Conservation (phyloP, 2,888 invertebrate genomes). For the Lacanobia oleracea region DNA sequence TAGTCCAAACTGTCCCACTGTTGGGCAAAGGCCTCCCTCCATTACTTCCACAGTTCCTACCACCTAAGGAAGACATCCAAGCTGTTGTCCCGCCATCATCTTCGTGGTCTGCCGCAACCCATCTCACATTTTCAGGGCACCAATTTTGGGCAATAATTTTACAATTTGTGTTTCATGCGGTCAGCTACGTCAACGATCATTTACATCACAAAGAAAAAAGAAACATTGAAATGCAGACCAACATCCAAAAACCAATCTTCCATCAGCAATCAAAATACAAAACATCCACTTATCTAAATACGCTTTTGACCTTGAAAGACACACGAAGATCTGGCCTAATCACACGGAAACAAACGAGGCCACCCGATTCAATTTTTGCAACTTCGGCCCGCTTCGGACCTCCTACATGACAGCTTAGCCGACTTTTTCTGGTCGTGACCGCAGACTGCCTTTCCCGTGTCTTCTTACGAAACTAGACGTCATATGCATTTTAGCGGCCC, state of each 20-base stretch:
- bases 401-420: conserved; percentile 53
- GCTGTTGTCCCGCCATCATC: too few relatives aligned
- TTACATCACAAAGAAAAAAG: not conserved
- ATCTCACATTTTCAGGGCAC: too few relatives aligned
- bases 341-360: conserved; percentile 52
- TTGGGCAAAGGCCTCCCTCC: too few relatives aligned
- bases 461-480: conserved; percentile 67
- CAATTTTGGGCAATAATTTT: too few relatives aligned
- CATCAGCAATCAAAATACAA: conserved; percentile 36
- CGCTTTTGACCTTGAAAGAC: conserved; percentile 54
- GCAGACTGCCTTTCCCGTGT: conserved; percentile 66
- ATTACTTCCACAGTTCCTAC: too few relatives aligned
- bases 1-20: too few relatives aligned
- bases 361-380: conserved; percentile 57
- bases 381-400: conserved; percentile 29
- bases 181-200: too few relatives aligned
- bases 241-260: conserved; percentile 2
- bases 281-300: conserved; percentile 42
- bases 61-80: too few relatives aligned
- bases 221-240: not conserved
- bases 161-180: too few relatives aligned
- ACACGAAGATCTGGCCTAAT: conserved; percentile 48
- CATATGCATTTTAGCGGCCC: conserved; percentile 54
- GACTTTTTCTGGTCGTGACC: conserved; percentile 63
- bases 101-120: too few relatives aligned